A percentile compares a stretch with the other conserved stretches of the same genome.
Conservation (phyloP, 2,113 vertebrate genomes). For the Dendropsophus ebraccatus region DNA sequence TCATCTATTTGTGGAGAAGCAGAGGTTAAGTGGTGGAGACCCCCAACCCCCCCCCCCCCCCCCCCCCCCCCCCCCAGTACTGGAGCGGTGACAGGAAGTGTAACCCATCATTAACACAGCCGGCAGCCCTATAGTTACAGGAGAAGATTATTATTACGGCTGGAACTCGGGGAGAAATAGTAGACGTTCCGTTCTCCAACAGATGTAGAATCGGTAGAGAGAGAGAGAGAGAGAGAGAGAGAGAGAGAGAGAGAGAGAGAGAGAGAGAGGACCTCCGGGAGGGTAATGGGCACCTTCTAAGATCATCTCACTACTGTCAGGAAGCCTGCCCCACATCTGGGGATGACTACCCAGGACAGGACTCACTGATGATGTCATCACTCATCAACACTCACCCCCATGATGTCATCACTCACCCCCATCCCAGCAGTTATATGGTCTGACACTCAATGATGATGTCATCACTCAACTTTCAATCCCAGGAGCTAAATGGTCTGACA, state of each 20-base stretch:
- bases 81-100: neutral
- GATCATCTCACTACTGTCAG: too few relatives aligned
- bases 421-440: too few relatives aligned
- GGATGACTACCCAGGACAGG: too few relatives aligned
- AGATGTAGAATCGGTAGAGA: neutral
- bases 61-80: neutral
- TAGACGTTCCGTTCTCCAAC: neutral
- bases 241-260: too few relatives aligned
- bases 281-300: neutral
- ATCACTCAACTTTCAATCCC: too few relatives aligned
- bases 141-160: neutral
- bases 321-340: too few relatives aligned
- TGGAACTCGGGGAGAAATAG: neutral
- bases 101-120: neutral
- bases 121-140: neutral
- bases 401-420: too few relatives aligned
- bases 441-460: too few relatives aligned
- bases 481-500: too few relatives aligned
- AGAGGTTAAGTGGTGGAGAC: neutral
- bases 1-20: neutral
- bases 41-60: neutral
- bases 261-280: neutral
- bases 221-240: too few relatives aligned
- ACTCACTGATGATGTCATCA: too few relatives aligned
- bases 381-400: too few relatives aligned